Evolutionary conservation across 2,888 invertebrate species (phyloP).

Genomic region (Pomacea canaliculata): DNA sequence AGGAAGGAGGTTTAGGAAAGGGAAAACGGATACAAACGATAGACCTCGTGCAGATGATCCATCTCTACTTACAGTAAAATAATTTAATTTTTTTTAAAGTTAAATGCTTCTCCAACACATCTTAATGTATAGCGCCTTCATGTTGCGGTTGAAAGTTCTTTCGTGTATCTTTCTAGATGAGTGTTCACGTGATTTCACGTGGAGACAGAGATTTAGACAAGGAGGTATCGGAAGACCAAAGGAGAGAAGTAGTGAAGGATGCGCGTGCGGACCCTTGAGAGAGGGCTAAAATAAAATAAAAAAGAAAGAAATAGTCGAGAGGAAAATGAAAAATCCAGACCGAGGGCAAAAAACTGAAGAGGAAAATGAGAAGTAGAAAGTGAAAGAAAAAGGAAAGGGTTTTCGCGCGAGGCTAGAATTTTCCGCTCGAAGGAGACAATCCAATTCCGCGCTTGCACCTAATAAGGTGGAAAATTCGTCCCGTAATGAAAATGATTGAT

Average conservation of each 20-base stretch:
- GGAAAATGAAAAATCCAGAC: neutral
- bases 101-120: no score
- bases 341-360: neutral
- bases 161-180: no score
- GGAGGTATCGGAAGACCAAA: slow-evolving; percentile 7
- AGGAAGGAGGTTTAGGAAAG: no score
- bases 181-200: no score
- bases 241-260: neutral
- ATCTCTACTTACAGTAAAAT: no score
- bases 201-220: slow-evolving; percentile 2
- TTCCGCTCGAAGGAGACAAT: slow-evolving; percentile 41
- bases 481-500: slow-evolving; percentile 48
- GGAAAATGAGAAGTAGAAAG: slow-evolving; percentile 9
- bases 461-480: slow-evolving; percentile 41
- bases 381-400: slow-evolving; percentile 2
- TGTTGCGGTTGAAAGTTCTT: no score
- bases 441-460: slow-evolving; percentile 40
- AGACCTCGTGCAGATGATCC: no score
- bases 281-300: no score
- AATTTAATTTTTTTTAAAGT: no score
- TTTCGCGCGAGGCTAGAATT: slow-evolving; percentile 31
- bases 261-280: no score
- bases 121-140: no score
- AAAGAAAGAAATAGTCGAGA: neutral
- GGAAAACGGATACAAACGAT: no score